These are phyloP conservation scores for Peromyscus melanophrys DNA, from an alignment of 2,797 vertebrate genomes.

Conservation along the genomic window DNA sequence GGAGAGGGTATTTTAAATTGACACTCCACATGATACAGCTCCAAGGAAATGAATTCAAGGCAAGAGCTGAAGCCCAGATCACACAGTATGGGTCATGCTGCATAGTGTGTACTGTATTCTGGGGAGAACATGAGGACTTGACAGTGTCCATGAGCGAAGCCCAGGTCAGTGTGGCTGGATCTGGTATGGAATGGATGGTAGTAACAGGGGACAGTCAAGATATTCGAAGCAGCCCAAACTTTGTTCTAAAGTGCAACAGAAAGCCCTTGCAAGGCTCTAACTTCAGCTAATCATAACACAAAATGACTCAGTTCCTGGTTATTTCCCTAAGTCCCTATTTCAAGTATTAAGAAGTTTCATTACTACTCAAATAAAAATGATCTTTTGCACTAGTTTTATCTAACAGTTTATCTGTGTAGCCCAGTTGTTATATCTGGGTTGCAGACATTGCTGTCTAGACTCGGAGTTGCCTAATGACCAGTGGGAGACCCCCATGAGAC, in stretches of 20 bases:
- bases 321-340: background rate
- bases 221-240: background rate
- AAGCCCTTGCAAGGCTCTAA: background rate
- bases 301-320: background rate
- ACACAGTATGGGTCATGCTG: fast-evolving
- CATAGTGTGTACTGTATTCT: background rate
- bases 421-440: background rate
- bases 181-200: too few species aligned
- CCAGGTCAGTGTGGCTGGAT: background rate
- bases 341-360: background rate
- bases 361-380: background rate
- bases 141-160: background rate
- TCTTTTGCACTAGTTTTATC: background rate
- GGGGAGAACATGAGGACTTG: background rate
- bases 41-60: background rate
- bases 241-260: background rate
- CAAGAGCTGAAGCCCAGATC: background rate
- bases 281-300: background rate
- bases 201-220: background rate
- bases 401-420: background rate
- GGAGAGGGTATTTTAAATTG: background rate
- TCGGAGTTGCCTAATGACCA: background rate
- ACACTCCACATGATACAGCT: background rate
- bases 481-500: background rate
- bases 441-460: background rate